Percentiles rank a stretch among this genome's conserved stretches.
Conservation (phyloP, 53 echinoderm and acorn worm species). For the Actinopyga echinites region DNA sequence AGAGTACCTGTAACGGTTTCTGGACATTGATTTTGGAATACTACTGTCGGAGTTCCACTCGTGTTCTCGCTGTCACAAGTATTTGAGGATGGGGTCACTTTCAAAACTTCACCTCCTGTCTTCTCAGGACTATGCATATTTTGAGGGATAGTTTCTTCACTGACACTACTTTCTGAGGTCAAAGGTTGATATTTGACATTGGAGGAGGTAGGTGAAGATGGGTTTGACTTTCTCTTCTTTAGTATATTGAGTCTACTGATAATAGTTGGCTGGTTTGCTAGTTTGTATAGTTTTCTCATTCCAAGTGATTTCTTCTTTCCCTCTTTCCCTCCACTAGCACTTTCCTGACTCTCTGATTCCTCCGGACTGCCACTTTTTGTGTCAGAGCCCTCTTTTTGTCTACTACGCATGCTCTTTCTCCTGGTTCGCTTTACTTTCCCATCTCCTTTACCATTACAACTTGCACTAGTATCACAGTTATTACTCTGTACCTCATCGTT, state of each 20-base stretch:
- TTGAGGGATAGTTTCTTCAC: too few species aligned
- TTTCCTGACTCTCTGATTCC: too few species aligned
- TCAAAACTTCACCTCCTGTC: too few species aligned
- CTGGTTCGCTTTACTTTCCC: not conserved
- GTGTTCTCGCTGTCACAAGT: not conserved
- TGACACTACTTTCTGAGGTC: too few species aligned
- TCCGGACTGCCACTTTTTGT: not conserved
- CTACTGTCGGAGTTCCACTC: constrained; percentile 3
- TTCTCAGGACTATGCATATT: too few species aligned
- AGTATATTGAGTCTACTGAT: constrained; percentile 53
- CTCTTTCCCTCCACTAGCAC: constrained; percentile 5
- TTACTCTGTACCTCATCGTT: not conserved
- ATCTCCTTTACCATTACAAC: not conserved
- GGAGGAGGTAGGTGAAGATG: not conserved
- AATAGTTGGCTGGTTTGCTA: constrained; percentile 66
- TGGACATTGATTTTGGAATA: not conserved
- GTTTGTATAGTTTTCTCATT: constrained; percentile 59
- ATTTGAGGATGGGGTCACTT: too few species aligned
- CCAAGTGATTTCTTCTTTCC: constrained; percentile 85
- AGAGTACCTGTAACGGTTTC: not conserved
- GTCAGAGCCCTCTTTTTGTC: not conserved
- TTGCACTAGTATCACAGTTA: too few species aligned
- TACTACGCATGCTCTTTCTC: constrained; percentile 21
- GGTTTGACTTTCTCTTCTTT: constrained; percentile 53
- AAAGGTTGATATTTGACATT: too few species aligned